Evolutionary conservation across 1,140 invertebrate species (phyloP), one percentile per base, ranked within the genome.

Genomic region (Drosophila littoralis): DNA sequence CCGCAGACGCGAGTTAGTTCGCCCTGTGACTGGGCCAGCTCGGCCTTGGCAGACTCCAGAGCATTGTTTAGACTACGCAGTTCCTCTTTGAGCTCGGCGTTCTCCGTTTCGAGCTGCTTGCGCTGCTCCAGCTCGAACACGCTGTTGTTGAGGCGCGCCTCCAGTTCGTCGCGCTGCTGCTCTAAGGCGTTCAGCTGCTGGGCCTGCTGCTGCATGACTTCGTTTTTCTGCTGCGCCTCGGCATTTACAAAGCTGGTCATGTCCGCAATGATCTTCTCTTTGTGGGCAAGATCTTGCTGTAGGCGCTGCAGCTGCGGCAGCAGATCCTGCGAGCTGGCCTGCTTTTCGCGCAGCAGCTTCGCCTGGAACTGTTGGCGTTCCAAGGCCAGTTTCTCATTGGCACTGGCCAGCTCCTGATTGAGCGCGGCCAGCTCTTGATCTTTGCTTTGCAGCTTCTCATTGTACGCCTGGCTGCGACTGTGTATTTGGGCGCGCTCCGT

Each of bases 401-500:
- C 40, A 60, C 59, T 75, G 57, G 86, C 64, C 15, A 92, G 50
- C 70, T 92, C 91, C 52, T 91, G 90, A 43, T 81, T 81, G 6
- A 91, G 58, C 7, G 74, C 75, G 0, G 65, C 38, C 36, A 91
- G 57, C 57, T 92, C 91, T 54, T 81, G 80, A 28, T 92, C 92
- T 46, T 91, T 91, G 60, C 64, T 57, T 35, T 84, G 70, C n/a
- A 92, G 35, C 48, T 92, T 91, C 0, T 92, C 92, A 8, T 78
- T 75, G 54, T 78, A 91, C 3, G 78, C 93, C 46, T 95, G 93
- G 3, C 94, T 93, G 45, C 93, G 93, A 9, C 93, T 93, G 15
- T 93, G 89, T 13, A 94, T 92, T 54, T 95, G 93, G 2, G 94
- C 93, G 32, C 94, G 94, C 79, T 97, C 96, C 0, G 93, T 84